Percentiles rank a stretch among this genome's conserved stretches.
Evolutionary conservation across 2,888 invertebrate species (phyloP).

Genomic region (Actias luna): DNA sequence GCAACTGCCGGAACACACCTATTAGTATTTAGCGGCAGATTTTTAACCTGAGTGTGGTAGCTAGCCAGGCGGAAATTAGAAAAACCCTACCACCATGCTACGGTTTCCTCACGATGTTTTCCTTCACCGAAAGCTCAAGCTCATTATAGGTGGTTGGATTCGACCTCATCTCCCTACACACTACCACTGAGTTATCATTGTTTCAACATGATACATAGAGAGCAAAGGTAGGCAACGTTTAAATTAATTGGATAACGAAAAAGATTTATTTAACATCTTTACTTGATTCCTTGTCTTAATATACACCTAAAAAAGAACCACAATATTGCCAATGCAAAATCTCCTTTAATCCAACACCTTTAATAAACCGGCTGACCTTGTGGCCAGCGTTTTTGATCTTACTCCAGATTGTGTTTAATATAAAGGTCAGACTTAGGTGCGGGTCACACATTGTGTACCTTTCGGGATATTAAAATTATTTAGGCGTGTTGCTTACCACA

Average conservation of each 20-base stretch:
- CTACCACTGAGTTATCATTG: too few species aligned
- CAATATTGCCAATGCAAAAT: not conserved
- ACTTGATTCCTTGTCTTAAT: not conserved
- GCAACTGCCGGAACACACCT: too few species aligned
- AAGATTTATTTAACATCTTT: not conserved
- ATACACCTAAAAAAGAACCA: not conserved
- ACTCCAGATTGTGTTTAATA: slow-evolving; percentile 26
- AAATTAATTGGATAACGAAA: not conserved
- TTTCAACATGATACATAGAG: too few species aligned
- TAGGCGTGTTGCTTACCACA: not conserved
- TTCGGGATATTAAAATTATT: slow-evolving; percentile 24
- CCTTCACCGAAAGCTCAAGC: too few species aligned
- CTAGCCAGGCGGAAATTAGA: too few species aligned
- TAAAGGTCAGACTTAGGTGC: slow-evolving; percentile 25
- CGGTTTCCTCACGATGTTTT: too few species aligned
- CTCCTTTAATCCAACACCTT: slow-evolving; percentile 20
- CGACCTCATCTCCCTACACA: too few species aligned
- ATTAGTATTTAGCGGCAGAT: too few species aligned
- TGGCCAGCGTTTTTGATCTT: slow-evolving; percentile 24
- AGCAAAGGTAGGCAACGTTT: too few species aligned
- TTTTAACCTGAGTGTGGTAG: too few species aligned
- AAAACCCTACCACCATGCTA: too few species aligned
- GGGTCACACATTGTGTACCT: slow-evolving; percentile 25
- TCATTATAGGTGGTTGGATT: too few species aligned
- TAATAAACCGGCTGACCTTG: slow-evolving; percentile 32